Evolutionary conservation across 2,113 vertebrate genomes (phyloP).

Genomic region (Macquaria ambigua): DNA sequence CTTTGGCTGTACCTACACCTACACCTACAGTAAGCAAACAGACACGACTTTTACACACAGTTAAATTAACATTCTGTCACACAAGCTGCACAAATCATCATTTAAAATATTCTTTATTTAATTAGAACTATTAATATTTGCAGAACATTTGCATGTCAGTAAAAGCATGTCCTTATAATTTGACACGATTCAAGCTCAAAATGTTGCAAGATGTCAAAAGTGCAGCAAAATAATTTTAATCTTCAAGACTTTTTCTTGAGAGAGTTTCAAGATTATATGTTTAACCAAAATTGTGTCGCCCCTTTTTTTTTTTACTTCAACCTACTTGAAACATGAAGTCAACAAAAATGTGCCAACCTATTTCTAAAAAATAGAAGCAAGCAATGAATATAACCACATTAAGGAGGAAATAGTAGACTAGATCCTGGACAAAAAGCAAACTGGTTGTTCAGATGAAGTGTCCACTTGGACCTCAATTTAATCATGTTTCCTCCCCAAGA

Average conservation of each 20-base stretch:
- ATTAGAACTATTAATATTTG: neutral
- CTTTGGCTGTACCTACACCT: constrained; percentile 24
- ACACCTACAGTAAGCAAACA: neutral
- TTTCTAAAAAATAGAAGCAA: neutral
- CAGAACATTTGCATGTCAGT: neutral
- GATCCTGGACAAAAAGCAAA: constrained; percentile 33
- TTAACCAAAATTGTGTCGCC: neutral
- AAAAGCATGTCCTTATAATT: neutral
- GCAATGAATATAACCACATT: constrained; percentile 2
- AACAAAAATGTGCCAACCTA: neutral
- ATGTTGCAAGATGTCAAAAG: neutral
- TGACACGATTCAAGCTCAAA: neutral
- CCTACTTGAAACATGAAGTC: neutral
- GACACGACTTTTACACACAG: neutral
- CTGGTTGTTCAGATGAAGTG: constrained; percentile 70
- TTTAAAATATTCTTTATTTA: neutral
- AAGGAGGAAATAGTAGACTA: neutral
- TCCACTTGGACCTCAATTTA: constrained; percentile 77
- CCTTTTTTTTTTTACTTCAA: neutral
- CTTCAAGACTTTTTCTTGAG: neutral
- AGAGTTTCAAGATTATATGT: too few relatives aligned
- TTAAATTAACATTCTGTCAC: too few relatives aligned
- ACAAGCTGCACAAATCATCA: neutral
- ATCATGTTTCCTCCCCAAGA: constrained; percentile 69
- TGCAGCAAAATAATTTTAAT: neutral